Base-by-base conservation (phyloP, 2,113 vertebrate genomes). In the Caranx melampygus region DNA sequence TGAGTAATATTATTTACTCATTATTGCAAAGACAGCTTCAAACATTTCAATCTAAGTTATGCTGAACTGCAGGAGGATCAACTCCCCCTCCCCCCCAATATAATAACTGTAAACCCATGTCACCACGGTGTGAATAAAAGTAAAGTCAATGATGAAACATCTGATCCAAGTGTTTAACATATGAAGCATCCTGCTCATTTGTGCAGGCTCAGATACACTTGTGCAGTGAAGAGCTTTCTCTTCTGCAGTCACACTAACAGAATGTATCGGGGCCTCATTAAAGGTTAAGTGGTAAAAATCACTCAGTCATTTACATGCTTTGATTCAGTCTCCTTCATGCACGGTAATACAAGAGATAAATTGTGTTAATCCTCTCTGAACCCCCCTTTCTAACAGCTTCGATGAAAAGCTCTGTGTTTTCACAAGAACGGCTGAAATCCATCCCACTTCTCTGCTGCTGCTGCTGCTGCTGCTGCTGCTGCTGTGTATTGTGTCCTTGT, bases 401-500 rank as follows among this genome's bases (percentile, higher is more conserved):
- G 18, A 57, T 60, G 33, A 64, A 75, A 59, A 47, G 20, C 37
- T 40, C 0, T 0, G 21, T 21, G 31, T 26, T 69, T 55, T 69
- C 54, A 55, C 20, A 49, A 47, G n/a, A 71, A 13, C 26, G 45
- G 34, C 14, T 62, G 31, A 75, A 80, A 84, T 70, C 31, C 13
- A 73, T 76, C 83, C 51, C 47, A 71, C 69, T 81, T 81, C 26
- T 58, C 18, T 33, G 45, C 37, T 64, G 60, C 58, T 75, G 40
- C 47, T 49, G 26, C 26, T 26, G 26, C 26, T 26, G 26, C 26
- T 26, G 26, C 26, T 26, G 26, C 26, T 26, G 26, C 26, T 26
- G 26, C 1, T n/a, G n/a, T n/a, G n/a, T 26, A 16, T 21, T 35
- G 26, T 85, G 75, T 76, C 88, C 78, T 73, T 80, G 87, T 82